Conservation (phyloP, 2,797 vertebrate species). For the Falco naumanni region DNA sequence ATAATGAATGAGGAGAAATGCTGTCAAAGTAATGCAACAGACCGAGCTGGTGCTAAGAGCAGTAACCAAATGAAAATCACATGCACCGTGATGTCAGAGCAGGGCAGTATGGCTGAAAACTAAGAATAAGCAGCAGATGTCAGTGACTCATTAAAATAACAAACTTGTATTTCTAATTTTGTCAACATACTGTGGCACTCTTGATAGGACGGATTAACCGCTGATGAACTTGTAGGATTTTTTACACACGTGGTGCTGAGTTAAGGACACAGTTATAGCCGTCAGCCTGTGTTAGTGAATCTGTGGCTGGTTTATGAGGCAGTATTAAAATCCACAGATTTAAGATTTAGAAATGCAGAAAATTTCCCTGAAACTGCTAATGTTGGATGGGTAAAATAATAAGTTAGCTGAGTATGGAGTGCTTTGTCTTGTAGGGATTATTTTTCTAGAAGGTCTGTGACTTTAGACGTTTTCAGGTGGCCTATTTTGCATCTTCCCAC, state of each 20-base stretch:
- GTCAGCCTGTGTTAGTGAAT: neutral
- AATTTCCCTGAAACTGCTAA: neutral
- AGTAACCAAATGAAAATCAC: neutral
- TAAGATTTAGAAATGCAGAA: neutral
- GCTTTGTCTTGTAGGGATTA: neutral
- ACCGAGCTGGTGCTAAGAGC: neutral
- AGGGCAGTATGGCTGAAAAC: neutral
- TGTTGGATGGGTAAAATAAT: accelerated
- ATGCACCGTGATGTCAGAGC: conserved; percentile 10
- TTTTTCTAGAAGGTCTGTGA: neutral
- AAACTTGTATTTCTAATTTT: conserved; percentile 70
- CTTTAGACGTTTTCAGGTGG: neutral
- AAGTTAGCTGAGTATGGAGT: neutral
- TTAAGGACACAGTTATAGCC: neutral
- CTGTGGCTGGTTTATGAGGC: neutral
- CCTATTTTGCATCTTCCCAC: neutral
- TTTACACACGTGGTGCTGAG: neutral
- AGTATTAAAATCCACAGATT: neutral
- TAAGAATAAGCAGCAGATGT: conserved; percentile 70
- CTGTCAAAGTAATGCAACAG: conserved; percentile 50
- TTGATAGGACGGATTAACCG: neutral
- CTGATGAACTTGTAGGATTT: conserved; percentile 38
- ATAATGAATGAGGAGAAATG: conserved; percentile 61
- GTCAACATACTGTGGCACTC: neutral
- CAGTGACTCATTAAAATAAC: conserved; percentile 67